Conservation (phyloP, 2,797 vertebrate genomes). For the Lates japonicus region DNA sequence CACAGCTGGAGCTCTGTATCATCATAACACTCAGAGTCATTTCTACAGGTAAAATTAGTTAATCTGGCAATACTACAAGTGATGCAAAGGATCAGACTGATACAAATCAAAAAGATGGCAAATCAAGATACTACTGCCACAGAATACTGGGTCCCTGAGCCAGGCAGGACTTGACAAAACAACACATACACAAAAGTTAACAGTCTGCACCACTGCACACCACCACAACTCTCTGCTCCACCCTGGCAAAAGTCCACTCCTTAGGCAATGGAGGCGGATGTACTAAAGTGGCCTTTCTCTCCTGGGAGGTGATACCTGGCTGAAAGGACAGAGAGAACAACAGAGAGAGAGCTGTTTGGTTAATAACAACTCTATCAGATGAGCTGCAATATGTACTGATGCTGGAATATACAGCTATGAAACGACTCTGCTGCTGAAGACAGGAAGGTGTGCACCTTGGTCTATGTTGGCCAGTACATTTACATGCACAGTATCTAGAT, state of each 20-base stretch:
- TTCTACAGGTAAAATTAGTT: neutral
- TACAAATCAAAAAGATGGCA: neutral
- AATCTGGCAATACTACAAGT: too few species aligned
- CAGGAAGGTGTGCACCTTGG: neutral
- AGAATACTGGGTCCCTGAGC: neutral
- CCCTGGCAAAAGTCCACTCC: neutral
- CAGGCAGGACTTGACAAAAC: neutral
- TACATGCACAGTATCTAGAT: neutral
- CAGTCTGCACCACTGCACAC: neutral
- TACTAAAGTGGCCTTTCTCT: constrained; percentile 15
- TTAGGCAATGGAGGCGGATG: neutral
- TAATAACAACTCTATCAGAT: constrained; percentile 58
- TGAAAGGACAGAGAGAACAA: constrained; percentile 21
- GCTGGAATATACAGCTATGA: constrained; percentile 55
- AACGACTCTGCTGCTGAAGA: constrained; percentile 5
- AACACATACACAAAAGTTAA: neutral
- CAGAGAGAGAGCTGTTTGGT: constrained; percentile 43
- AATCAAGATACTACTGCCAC: neutral
- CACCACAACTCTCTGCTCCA: neutral
- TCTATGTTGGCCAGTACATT: neutral
- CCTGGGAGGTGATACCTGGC: constrained; percentile 8
- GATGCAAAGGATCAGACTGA: neutral
- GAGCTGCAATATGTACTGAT: constrained; percentile 28
- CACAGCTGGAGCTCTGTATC: neutral
- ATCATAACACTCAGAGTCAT: neutral